Evolutionary conservation across 2,888 invertebrate genomes (phyloP).

Genomic region (Blera fallax): DNA sequence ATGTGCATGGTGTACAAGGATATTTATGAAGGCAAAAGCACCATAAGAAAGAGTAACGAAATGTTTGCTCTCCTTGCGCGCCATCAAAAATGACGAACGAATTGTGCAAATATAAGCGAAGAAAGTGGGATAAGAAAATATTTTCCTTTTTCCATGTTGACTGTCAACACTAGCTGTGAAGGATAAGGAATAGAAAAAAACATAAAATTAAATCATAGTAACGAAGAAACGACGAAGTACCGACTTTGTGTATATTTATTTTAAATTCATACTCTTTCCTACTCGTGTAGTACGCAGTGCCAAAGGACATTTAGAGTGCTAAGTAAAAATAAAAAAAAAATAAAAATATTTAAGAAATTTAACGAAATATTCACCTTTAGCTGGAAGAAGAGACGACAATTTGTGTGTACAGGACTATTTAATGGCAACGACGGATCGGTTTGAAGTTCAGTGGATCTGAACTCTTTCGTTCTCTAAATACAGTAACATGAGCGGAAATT

Average conservation of each 20-base stretch:
- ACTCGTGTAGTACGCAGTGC: background rate
- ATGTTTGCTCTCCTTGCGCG: slow-evolving; percentile 58
- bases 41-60: slow-evolving; percentile 44
- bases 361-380: background rate
- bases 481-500: too few relatives aligned
- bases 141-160: slow-evolving; percentile 60
- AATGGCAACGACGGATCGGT: too few relatives aligned
- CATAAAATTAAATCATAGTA: slow-evolving; percentile 3
- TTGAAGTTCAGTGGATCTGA: too few relatives aligned
- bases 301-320: background rate
- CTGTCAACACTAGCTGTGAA: slow-evolving; percentile 45
- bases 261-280: background rate
- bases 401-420: too few relatives aligned
- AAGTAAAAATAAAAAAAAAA: background rate
- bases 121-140: slow-evolving; percentile 54
- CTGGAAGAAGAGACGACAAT: background rate
- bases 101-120: slow-evolving; percentile 42
- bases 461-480: too few relatives aligned
- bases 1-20: background rate
- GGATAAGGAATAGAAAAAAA: slow-evolving; percentile 1
- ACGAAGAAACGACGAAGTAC: background rate
- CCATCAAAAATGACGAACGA: slow-evolving; percentile 57
- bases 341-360: background rate
- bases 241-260: slow-evolving; percentile 6
- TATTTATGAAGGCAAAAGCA: background rate